Conservation (phyloP, 2,888 invertebrate genomes). For the Agrotis segetum region DNA sequence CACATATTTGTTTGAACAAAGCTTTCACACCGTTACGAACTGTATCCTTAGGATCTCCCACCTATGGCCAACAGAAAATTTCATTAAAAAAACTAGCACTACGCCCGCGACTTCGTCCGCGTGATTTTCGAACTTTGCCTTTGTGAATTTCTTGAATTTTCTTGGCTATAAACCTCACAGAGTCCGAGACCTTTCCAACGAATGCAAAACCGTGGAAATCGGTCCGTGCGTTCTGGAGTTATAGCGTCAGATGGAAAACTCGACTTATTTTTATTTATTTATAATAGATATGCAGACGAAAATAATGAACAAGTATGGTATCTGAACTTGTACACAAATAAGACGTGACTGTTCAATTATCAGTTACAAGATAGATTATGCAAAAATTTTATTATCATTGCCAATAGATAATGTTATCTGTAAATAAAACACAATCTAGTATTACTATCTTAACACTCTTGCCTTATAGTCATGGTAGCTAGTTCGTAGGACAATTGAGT, state of each 20-base stretch:
- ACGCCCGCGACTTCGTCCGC: too few species aligned
- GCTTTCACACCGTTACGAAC: constrained; percentile 97
- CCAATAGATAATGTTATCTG: constrained; percentile 11
- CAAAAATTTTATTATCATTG: constrained; percentile 31
- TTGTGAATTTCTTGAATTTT: too few species aligned
- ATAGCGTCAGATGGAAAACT: too few species aligned
- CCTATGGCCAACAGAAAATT: constrained; percentile 82
- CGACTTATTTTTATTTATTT: too few species aligned
- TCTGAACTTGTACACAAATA: neutral
- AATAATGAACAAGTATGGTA: neutral
- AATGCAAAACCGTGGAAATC: too few species aligned
- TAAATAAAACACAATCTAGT: constrained; percentile 23
- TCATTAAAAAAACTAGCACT: neutral
- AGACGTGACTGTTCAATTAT: constrained; percentile 14
- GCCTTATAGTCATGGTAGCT: constrained; percentile 7
- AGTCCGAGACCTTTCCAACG: too few species aligned
- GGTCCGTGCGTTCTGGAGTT: too few species aligned
- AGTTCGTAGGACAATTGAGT: neutral
- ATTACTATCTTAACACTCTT: constrained; percentile 15
- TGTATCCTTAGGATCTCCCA: constrained; percentile 99
- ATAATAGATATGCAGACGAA: too few species aligned
- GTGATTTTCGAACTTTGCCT: too few species aligned
- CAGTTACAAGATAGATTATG: constrained; percentile 22
- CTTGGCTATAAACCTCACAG: too few species aligned
- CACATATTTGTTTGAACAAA: constrained; percentile 95